These are phyloP conservation scores for Dendrocincla fuliginosa DNA, from an alignment of 2,797 vertebrate species.

Conservation along the genomic window DNA sequence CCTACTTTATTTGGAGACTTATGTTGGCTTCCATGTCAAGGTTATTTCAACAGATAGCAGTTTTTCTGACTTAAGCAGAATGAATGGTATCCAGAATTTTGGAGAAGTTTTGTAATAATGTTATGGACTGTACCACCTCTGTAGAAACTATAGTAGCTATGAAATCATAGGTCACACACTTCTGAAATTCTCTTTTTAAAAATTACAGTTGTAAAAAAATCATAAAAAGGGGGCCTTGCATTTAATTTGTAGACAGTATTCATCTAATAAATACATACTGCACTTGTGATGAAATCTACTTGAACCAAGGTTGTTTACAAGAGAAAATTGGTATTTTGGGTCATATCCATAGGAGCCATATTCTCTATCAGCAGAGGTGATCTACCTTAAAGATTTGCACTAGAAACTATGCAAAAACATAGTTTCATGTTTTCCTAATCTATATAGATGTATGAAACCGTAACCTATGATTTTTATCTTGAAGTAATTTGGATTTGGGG, in stretches of 20 bases:
- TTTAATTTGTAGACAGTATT: not conserved
- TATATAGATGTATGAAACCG: not conserved
- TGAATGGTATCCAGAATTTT: not conserved
- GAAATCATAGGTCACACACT: not conserved
- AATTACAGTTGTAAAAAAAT: not conserved
- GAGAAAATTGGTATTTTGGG: not conserved
- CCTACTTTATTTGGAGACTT: not conserved
- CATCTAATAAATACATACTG: not conserved
- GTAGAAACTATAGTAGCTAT: not conserved
- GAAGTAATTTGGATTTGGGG: not conserved
- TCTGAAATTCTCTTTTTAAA: not conserved
- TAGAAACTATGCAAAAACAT: not conserved
- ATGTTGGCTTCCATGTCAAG: not conserved
- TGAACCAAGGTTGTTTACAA: not conserved
- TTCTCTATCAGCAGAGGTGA: not conserved
- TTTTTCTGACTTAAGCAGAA: not conserved
- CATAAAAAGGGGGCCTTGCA: accelerated
- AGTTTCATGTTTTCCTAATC: not conserved
- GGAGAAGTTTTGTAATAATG: not conserved
- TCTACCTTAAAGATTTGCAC: not conserved
- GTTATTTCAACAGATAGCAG: not conserved
- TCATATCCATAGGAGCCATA: not conserved
- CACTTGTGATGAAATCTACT: not conserved
- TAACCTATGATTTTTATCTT: not conserved
- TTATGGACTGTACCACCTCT: not conserved